phyloP scores from a whole-genome alignment of 2,888 invertebrate genomes.

The Hofmannophila pseudospretella region DNA sequence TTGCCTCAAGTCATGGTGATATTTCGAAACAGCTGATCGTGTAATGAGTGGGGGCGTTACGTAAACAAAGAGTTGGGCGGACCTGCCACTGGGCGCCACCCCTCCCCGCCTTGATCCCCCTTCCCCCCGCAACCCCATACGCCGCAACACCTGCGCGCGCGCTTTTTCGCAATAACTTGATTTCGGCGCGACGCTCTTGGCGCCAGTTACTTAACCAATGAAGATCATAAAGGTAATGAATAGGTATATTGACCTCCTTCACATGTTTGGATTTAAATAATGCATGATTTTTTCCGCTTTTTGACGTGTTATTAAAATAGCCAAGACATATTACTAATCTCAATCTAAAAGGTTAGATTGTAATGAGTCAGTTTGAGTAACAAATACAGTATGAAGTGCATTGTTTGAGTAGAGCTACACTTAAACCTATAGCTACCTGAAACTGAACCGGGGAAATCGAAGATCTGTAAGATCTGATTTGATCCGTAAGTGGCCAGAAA shows the following conservation, averaged over 20 bases:
- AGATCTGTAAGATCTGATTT: too few relatives aligned
- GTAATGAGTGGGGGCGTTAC: slow-evolving; percentile 71
- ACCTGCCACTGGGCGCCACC: slow-evolving; percentile 59
- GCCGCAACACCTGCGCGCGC: slow-evolving; percentile 49
- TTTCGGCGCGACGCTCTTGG: slow-evolving; percentile 21
- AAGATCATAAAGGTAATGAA: slow-evolving; percentile 14
- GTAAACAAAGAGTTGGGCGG: slow-evolving; percentile 75
- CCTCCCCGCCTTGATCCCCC: slow-evolving; percentile 42
- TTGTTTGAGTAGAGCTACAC: too few relatives aligned
- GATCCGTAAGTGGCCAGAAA: too few relatives aligned
- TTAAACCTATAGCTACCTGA: too few relatives aligned
- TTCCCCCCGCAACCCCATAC: slow-evolving; percentile 25
- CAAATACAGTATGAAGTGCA: too few relatives aligned
- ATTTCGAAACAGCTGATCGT: slow-evolving; percentile 47
- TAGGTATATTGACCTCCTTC: slow-evolving; percentile 6
- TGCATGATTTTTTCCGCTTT: not conserved
- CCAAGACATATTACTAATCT: too few relatives aligned
- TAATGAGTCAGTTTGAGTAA: too few relatives aligned
- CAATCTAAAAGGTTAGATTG: too few relatives aligned
- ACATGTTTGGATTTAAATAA: not conserved
- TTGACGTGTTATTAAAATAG: too few relatives aligned
- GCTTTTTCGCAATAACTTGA: slow-evolving; percentile 51
- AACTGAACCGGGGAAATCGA: too few relatives aligned
- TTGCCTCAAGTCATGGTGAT: slow-evolving; percentile 22
- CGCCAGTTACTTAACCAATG: slow-evolving; percentile 29